Conservation (phyloP, 2,888 invertebrate species). For the Drosophila birchii region DNA sequence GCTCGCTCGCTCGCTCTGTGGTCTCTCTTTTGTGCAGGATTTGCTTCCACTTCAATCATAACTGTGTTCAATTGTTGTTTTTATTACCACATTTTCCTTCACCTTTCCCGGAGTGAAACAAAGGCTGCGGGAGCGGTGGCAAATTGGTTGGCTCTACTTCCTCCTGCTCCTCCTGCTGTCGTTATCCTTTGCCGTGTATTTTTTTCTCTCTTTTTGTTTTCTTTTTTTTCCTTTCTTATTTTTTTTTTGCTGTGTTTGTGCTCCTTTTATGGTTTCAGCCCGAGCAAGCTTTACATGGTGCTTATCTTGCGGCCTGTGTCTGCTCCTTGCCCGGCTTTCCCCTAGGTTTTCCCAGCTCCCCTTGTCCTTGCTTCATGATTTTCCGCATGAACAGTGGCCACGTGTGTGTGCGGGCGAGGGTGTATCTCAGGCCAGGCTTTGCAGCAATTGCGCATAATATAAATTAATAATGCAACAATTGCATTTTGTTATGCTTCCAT, state of each 20-base stretch:
- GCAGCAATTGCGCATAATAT: slow-evolving; percentile 78
- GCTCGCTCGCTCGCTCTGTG: slow-evolving; percentile 7
- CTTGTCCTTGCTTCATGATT: slow-evolving; percentile 58
- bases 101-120: slow-evolving; percentile 55
- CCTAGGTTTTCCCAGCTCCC: slow-evolving; percentile 33
- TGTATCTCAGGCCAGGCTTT: slow-evolving; percentile 18
- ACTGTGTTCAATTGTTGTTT: slow-evolving; percentile 81
- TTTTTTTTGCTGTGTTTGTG: slow-evolving; percentile 25
- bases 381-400: slow-evolving; percentile 64
- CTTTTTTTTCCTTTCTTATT: neutral
- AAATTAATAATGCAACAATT: slow-evolving; percentile 81
- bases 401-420: slow-evolving; percentile 26
- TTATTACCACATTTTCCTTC: slow-evolving; percentile 78
- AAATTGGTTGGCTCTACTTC: slow-evolving; percentile 53
- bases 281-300: slow-evolving; percentile 68
- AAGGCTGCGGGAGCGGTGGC: slow-evolving; percentile 31
- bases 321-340: slow-evolving; percentile 26
- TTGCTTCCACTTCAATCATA: slow-evolving; percentile 78
- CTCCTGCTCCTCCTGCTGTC: slow-evolving; percentile 19
- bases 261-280: slow-evolving; percentile 56
- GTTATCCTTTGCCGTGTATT: slow-evolving; percentile 38
- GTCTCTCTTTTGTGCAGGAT: slow-evolving; percentile 36
- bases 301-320: slow-evolving; percentile 60
- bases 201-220: slow-evolving; percentile 11
- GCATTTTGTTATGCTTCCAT: slow-evolving; percentile 65